Evolutionary conservation across 2,888 invertebrate genomes (phyloP).

Genomic region (Drosophila cognata): DNA sequence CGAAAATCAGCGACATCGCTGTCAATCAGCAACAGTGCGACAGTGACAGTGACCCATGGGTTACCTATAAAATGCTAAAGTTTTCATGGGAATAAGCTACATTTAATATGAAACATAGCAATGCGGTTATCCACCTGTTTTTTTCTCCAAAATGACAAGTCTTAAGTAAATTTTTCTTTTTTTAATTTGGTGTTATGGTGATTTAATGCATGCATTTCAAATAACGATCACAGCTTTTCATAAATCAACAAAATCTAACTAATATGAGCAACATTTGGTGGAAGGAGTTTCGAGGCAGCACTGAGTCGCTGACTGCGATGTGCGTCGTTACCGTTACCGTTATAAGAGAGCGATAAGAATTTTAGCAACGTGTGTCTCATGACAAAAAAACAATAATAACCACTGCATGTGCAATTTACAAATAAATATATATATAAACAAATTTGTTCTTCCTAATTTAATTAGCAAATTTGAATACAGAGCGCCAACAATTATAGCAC

Average conservation of each 20-base stretch:
- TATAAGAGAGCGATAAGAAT: slow-evolving; percentile 45
- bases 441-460: slow-evolving; percentile 42
- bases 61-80: slow-evolving; percentile 1
- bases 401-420: slow-evolving; percentile 28
- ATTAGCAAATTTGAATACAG: slow-evolving; percentile 44
- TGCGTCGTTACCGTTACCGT: slow-evolving; percentile 44
- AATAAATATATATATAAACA: not conserved
- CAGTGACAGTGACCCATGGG: slow-evolving; percentile 11
- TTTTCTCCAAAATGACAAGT: not conserved
- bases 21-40: slow-evolving; percentile 29
- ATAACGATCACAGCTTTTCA: not conserved
- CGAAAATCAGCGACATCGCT: slow-evolving; percentile 22
- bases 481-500: slow-evolving; percentile 3
- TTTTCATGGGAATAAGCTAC: slow-evolving; percentile 9
- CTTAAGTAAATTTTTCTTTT: not conserved
- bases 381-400: slow-evolving; percentile 32
- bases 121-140: not conserved
- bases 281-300: slow-evolving; percentile 6
- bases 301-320: slow-evolving; percentile 25
- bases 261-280: not conserved
- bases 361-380: slow-evolving; percentile 48
- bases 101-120: not conserved
- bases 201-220: not conserved
- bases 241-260: not conserved
- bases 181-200: not conserved